These are phyloP conservation scores for Platypus cylindrus DNA, from an alignment of 2,888 invertebrate species.

Conservation along the genomic window DNA sequence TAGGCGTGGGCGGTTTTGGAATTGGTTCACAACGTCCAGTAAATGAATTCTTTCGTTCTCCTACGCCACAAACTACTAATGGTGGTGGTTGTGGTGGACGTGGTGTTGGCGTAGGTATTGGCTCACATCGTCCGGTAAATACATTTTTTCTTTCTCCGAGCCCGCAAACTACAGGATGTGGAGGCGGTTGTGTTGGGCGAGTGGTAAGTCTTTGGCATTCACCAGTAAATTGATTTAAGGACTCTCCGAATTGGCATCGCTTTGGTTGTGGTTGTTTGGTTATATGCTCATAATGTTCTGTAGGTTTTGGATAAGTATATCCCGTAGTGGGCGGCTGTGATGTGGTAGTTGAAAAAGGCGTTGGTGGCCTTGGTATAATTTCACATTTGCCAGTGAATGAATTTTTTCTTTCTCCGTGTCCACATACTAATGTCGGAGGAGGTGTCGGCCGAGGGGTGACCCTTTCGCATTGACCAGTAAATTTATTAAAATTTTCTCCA, in stretches of 20 bases:
- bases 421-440: slow-evolving; percentile 4
- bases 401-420: slow-evolving; percentile 7
- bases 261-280: slow-evolving; percentile 3
- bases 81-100: slow-evolving; percentile 2
- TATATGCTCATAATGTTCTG: slow-evolving; percentile 12
- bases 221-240: slow-evolving; percentile 3
- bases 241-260: slow-evolving; percentile 6
- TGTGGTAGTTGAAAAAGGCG: not conserved
- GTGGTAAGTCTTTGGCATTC: slow-evolving; percentile 5
- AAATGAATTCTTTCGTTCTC: slow-evolving; percentile 8
- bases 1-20: slow-evolving; percentile 12
- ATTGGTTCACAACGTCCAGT: slow-evolving; percentile 8
- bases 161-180: slow-evolving; percentile 1
- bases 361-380: not conserved
- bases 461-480: slow-evolving; percentile 10
- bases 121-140: slow-evolving; percentile 8
- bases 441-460: slow-evolving; percentile 1
- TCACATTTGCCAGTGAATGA: slow-evolving; percentile 11
- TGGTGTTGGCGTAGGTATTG: slow-evolving; percentile 6
- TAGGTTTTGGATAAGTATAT: slow-evolving; percentile 10
- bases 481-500: slow-evolving; percentile 8
- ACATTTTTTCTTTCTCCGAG: slow-evolving; percentile 11
- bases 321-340: slow-evolving; percentile 1
- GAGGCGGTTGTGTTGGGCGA: not conserved
- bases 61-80: slow-evolving; percentile 12